phyloP scores from a whole-genome alignment of 1,140 invertebrate species.

The Pachypeltis micranthus region DNA sequence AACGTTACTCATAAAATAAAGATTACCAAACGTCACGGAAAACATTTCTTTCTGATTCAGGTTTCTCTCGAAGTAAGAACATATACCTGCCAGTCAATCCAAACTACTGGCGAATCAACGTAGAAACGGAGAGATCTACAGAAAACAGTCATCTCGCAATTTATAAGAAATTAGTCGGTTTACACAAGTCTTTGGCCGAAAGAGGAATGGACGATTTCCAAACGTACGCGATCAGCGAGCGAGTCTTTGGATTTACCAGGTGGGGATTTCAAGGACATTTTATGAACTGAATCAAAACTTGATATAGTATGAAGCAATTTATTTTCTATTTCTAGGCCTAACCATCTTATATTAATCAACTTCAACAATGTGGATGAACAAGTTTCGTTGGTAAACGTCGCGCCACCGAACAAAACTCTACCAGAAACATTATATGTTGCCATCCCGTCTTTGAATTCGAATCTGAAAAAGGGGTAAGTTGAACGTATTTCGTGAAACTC shows the following conservation, averaged over 20 bases:
- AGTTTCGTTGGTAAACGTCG: not conserved
- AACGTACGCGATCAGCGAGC: not conserved
- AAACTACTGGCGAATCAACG: conserved; percentile 41
- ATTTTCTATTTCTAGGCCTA: not conserved
- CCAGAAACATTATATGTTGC: not conserved
- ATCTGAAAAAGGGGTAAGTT: too few relatives aligned
- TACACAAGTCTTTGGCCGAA: not conserved
- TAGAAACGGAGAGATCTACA: conserved; percentile 27
- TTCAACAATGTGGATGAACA: not conserved
- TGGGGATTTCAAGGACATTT: too few relatives aligned
- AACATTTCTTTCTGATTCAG: too few relatives aligned
- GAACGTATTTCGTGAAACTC: too few relatives aligned
- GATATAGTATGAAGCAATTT: not conserved
- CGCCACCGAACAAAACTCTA: not conserved
- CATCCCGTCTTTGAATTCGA: not conserved
- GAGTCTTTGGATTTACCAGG: not conserved
- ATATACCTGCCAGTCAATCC: conserved; percentile 55
- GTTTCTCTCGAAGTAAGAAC: not conserved
- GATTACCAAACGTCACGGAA: too few relatives aligned
- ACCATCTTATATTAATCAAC: not conserved
- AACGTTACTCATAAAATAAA: too few relatives aligned
- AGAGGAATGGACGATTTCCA: not conserved
- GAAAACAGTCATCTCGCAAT: not conserved
- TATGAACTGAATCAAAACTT: too few relatives aligned
- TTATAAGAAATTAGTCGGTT: not conserved